Evolutionary conservation across 2,797 vertebrate genomes (phyloP), one percentile per base, ranked within the genome.

Genomic region (Meda fulgida): DNA sequence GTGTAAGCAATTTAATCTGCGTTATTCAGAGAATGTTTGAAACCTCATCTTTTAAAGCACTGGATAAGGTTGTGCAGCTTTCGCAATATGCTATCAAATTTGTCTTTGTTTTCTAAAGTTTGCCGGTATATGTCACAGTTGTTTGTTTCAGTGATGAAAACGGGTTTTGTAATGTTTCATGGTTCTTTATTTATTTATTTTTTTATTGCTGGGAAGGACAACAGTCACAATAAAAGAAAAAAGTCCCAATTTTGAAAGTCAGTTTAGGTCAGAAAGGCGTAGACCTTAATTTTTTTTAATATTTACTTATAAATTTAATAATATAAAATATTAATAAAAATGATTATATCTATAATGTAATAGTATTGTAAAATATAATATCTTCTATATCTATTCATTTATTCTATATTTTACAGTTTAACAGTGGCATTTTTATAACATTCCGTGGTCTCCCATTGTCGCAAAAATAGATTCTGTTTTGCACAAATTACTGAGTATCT

Each of bases 401-500:
- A 69, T 38, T 78, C 58, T 85, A 79, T 81, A 78, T 84, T 71
- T 83, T 83, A 29, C 84, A 31, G 76, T 80, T 36, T 26, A 65
- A 46, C 13, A 31, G 78, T 67, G 67, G 71, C 34, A 36, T 71
- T 80, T 83, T 55, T 81, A 83, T 67, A 80, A 40, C 58, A 60
- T 83, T 63, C 43, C 38, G 66, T 80, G 73, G 53, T 88, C 21
- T 83, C 69, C 51, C 40, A 60, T 60, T 65, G 53, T 60, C 51
- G 66, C 71, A 36, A 84, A 86, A 84, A 65, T 16, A 70, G 63
- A 71, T 53, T 43, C 55, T 86, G 55, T 80, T 72, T 87, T 81
- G 85, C 86, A 79, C 85, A 84, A 87, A 38, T 69, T 21, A 76
- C 67, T 63, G 71, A 86, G 81, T 87, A 82, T 89, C 78, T 85